Percentiles rank a stretch among this genome's conserved stretches.
These are phyloP conservation scores for Conus ventricosus DNA, from an alignment of 1,140 invertebrate species.

Conservation along the genomic window DNA sequence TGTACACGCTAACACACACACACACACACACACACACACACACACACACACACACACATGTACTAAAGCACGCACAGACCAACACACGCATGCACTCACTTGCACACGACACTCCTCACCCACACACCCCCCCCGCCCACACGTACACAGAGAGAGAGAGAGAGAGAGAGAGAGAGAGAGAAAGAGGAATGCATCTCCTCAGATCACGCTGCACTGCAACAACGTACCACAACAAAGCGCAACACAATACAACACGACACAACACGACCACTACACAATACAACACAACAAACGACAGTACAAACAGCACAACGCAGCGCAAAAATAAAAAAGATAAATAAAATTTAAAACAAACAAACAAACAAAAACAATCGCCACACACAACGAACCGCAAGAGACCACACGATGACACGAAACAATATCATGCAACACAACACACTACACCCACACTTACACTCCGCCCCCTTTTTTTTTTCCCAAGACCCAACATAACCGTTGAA, in stretches of 20 bases:
- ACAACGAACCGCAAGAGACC: too few relatives aligned
- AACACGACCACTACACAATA: background rate
- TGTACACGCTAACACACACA: background rate
- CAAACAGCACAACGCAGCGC: too few relatives aligned
- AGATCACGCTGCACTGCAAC: background rate
- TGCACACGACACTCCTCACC: too few relatives aligned
- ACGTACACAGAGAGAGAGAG: background rate
- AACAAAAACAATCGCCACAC: too few relatives aligned
- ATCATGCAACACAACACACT: too few relatives aligned
- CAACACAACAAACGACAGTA: too few relatives aligned
- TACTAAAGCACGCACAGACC: background rate
- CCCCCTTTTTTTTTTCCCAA: too few relatives aligned
- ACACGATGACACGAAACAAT: too few relatives aligned
- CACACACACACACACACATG: constrained; percentile 1
- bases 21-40: constrained; percentile 12
- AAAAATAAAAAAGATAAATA: too few relatives aligned
- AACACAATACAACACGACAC: background rate
- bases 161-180: background rate
- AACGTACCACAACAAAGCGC: background rate
- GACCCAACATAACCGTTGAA: too few relatives aligned
- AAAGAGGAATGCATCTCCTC: background rate
- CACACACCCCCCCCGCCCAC: background rate
- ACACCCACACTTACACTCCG: too few relatives aligned
- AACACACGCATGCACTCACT: background rate
- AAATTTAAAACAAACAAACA: too few relatives aligned